Percentiles rank a stretch among this genome's conserved stretches.
Evolutionary conservation across 1,140 invertebrate species (phyloP).

Genomic region (Tribolium madens): DNA sequence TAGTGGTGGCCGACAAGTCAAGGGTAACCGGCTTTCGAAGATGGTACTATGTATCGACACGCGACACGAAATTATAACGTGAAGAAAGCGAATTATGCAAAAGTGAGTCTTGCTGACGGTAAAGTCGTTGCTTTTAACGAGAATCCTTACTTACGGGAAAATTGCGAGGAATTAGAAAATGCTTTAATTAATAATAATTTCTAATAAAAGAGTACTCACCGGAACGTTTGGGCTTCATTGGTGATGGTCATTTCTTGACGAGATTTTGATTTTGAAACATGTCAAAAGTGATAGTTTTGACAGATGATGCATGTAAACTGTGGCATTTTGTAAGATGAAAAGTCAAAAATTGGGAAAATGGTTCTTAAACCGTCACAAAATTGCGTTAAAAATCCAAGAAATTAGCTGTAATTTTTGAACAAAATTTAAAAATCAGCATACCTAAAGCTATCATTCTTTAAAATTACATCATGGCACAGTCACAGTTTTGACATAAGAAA

Average conservation of each 20-base stretch:
- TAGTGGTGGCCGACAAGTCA: not conserved
- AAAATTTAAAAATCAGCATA: no score
- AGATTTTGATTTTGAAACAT: not conserved
- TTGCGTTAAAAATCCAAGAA: no score
- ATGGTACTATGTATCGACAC: not conserved
- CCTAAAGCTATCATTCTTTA: no score
- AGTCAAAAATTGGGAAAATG: no score
- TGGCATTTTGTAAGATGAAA: no score
- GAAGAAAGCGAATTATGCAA: constrained; percentile 18
- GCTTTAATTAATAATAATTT: no score
- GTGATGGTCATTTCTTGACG: not conserved
- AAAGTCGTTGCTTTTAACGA: constrained; percentile 49
- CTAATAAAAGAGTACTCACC: not conserved
- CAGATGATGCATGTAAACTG: no score
- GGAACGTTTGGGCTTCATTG: not conserved
- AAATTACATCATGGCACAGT: no score
- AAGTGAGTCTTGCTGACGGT: constrained; percentile 38
- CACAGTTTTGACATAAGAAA: no score
- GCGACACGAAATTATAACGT: not conserved
- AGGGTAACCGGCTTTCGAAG: constrained; percentile 10
- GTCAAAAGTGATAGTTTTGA: not conserved
- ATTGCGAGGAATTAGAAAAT: not conserved
- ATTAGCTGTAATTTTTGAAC: no score
- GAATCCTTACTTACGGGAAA: constrained; percentile 38
- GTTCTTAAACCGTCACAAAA: no score